These are phyloP conservation scores for Nesogale talazaci DNA, from an alignment of 2,113 vertebrate genomes.

Conservation along the genomic window DNA sequence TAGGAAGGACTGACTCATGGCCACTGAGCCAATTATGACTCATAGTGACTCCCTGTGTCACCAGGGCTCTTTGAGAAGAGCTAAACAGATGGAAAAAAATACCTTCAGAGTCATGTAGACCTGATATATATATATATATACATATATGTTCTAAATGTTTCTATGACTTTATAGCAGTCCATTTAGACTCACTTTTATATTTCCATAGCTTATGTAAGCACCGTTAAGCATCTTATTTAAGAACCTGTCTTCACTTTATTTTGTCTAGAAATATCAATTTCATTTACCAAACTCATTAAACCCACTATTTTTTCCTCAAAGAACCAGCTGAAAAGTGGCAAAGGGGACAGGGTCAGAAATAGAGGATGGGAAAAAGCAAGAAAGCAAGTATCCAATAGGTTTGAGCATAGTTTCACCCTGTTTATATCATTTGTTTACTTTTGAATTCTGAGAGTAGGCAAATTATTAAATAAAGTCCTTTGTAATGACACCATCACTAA, in stretches of 20 bases:
- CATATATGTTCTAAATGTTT: too few relatives aligned
- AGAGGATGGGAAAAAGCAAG: constrained; percentile 26
- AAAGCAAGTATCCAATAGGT: neutral
- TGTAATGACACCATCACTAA: neutral
- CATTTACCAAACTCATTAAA: neutral
- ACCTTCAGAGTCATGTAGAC: too few relatives aligned
- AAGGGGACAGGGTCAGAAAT: constrained; percentile 39
- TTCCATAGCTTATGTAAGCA: too few relatives aligned
- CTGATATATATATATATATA: too few relatives aligned
- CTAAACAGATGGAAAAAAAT: too few relatives aligned
- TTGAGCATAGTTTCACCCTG: neutral
- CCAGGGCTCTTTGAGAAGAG: too few relatives aligned
- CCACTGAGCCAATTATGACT: too few relatives aligned
- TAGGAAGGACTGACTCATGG: too few relatives aligned
- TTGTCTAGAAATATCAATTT: neutral
- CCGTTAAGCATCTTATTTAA: neutral
- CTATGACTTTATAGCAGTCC: too few relatives aligned
- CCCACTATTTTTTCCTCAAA: constrained; percentile 41
- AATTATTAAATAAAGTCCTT: neutral
- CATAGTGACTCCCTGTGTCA: too few relatives aligned
- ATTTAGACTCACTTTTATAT: too few relatives aligned
- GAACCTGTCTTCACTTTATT: neutral
- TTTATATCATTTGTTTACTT: constrained; percentile 8
- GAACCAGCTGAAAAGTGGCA: constrained; percentile 61
- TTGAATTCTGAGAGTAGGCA: neutral